Evolutionary conservation across 1,140 invertebrate genomes (phyloP), one percentile per base, ranked within the genome.

Genomic region (Drosophila busckii): DNA sequence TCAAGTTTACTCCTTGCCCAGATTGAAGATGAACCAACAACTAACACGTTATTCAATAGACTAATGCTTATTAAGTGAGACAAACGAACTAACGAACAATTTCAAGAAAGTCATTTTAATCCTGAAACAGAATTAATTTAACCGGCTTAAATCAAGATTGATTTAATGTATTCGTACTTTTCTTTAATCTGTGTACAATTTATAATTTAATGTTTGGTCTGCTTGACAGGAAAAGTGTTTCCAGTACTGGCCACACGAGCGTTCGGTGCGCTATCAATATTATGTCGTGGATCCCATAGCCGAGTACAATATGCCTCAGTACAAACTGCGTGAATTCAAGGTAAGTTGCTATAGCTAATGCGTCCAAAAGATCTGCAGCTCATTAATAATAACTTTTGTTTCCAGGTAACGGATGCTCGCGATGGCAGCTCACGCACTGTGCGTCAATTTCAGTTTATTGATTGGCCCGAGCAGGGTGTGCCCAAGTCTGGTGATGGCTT

Each of bases 271-370:
- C 40, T 98, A 99, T 88, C 95, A 97, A 86, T 98, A 96, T 88
- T 97, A 97, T 89, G 96, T 99, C 7, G 97, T 99, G 1, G 98
- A 99, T 88, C 97, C 97, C 1, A 98, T 99, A 65, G 97, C 97
- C 2, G 98, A 99, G 87, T 99, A 99, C 88, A 98, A 99, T 88
- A 99, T 99, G 97, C 96, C 97, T 6, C 96, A 98, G 86, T 99
- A 99, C 88, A 98, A 98, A 80, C 89, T 99, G 42, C 90, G 98
- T 76, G 98, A 99, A 89, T 99, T 99, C 89, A 99, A 99, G 90
- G 96, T 91, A 50, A 52, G 55, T 56, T 25, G 2, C 13, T 4
- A 16, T 17, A 5, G 7, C 19, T 15, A 15, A 1, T 5, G 4
- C 5, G 2, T 44, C 9, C 0, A 15, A 32, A 32, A n/a, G n/a